phyloP scores from a whole-genome alignment of 2,888 invertebrate species.

The Volucella inflata region DNA sequence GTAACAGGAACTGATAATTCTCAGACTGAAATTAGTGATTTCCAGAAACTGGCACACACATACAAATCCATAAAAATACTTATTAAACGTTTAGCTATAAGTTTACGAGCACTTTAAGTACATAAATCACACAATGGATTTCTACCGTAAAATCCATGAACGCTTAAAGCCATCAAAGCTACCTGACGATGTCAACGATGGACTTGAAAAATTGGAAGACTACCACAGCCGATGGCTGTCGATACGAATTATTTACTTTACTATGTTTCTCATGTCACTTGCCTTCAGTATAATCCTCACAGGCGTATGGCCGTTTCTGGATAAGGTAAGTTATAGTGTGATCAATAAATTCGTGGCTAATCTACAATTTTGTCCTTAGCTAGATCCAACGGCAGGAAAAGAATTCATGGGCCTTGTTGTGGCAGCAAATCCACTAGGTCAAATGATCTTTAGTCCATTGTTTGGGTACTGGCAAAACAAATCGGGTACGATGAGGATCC shows the following conservation, averaged over 20 bases:
- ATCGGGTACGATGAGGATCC: constrained; percentile 88
- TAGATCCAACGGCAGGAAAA: constrained; percentile 91
- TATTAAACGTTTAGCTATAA: no score
- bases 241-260: constrained; percentile 92
- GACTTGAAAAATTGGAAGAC: constrained; percentile 88
- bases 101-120: constrained; percentile 1
- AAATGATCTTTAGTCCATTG: constrained; percentile 93
- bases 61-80: not conserved
- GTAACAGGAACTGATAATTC: constrained; percentile 45
- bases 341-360: not conserved
- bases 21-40: constrained; percentile 67
- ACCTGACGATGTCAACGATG: constrained; percentile 82
- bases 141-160: constrained; percentile 76
- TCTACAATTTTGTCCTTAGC: constrained; percentile 84
- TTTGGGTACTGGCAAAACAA: constrained; percentile 94
- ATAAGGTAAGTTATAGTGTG: constrained; percentile 86
- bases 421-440: constrained; percentile 93
- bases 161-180: constrained; percentile 77
- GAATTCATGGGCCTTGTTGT: constrained; percentile 93
- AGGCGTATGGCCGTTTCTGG: constrained; percentile 94
- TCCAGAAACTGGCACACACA: constrained; percentile 22
- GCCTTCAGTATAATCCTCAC: constrained; percentile 95
- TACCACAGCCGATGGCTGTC: constrained; percentile 90
- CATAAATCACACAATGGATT: constrained; percentile 77
- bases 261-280: constrained; percentile 94